A percentile compares a stretch with the other conserved stretches of the same genome.
These are phyloP conservation scores for Leucania comma DNA, from an alignment of 2,888 invertebrate genomes.

Conservation along the genomic window DNA sequence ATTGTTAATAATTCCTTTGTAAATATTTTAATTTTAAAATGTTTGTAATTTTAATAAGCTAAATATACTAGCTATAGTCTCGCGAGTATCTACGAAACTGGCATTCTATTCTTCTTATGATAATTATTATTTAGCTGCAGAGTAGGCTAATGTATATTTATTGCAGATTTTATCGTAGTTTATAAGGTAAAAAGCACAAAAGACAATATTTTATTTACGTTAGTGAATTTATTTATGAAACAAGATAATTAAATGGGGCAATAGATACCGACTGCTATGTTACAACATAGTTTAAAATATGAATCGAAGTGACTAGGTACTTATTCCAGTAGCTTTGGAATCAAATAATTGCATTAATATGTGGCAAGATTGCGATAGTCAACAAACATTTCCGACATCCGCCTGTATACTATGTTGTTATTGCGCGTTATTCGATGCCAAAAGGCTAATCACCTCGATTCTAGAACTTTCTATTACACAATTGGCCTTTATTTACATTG, in stretches of 20 bases:
- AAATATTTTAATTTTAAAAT: constrained; percentile 84
- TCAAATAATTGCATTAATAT: constrained; percentile 14
- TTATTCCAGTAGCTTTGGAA: constrained; percentile 21
- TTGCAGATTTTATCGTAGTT: constrained; percentile 82
- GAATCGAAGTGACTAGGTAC: constrained; percentile 25
- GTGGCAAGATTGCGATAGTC: constrained; percentile 52
- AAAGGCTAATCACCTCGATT: constrained; percentile 45
- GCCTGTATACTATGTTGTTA: constrained; percentile 42
- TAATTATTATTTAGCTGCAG: constrained; percentile 75
- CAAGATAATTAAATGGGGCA: constrained; percentile 73
- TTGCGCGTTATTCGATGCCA: constrained; percentile 47
- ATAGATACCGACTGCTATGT: constrained; percentile 67
- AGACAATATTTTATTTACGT: constrained; percentile 86
- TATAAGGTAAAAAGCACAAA: constrained; percentile 85
- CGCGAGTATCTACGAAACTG: constrained; percentile 69
- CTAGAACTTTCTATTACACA: constrained; percentile 32
- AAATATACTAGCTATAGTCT: constrained; percentile 71
- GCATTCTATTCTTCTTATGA: constrained; percentile 71
- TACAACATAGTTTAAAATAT: constrained; percentile 47
- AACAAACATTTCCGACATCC: constrained; percentile 46
- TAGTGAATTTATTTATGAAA: constrained; percentile 81
- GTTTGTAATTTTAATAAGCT: constrained; percentile 77
- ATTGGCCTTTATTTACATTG: constrained; percentile 44
- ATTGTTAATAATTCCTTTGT: constrained; percentile 87
- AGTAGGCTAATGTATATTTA: constrained; percentile 85